A percentile compares a stretch with the other conserved stretches of the same genome.
Evolutionary conservation across 2,797 vertebrate species (phyloP).

Genomic region (Labeo calbasu): DNA sequence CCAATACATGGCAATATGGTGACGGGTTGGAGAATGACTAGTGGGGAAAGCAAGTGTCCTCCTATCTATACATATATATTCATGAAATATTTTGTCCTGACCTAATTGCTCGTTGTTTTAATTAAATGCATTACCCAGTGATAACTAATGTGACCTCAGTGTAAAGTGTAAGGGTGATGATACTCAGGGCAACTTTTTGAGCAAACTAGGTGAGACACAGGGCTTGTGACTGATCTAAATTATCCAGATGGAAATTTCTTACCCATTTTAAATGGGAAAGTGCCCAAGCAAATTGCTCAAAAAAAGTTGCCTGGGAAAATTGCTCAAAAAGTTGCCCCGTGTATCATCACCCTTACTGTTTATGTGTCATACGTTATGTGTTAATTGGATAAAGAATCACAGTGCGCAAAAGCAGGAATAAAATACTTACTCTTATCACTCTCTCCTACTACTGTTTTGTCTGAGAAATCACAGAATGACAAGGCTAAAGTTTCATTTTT

Average conservation of each 20-base stretch:
- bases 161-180: background rate
- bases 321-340: too few relatives aligned
- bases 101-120: background rate
- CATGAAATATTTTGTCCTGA: too few relatives aligned
- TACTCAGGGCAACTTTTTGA: too few relatives aligned
- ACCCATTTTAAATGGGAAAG: too few relatives aligned
- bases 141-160: background rate
- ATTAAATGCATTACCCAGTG: background rate
- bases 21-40: background rate
- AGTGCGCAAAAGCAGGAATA: background rate
- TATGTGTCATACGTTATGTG: background rate
- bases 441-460: background rate
- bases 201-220: too few relatives aligned
- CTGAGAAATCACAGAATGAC: constrained; percentile 20
- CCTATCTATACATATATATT: background rate
- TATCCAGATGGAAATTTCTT: too few relatives aligned
- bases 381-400: background rate
- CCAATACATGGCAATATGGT: background rate
- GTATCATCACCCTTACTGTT: too few relatives aligned
- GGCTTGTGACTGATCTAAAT: too few relatives aligned
- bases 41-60: background rate
- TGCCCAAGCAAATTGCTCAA: too few relatives aligned
- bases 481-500: constrained; percentile 1
- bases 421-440: background rate
- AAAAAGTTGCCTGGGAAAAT: too few relatives aligned